Evolutionary conservation across 92 coral and sea anemone species (phyloP).

Genomic region (Montipora capitata): DNA sequence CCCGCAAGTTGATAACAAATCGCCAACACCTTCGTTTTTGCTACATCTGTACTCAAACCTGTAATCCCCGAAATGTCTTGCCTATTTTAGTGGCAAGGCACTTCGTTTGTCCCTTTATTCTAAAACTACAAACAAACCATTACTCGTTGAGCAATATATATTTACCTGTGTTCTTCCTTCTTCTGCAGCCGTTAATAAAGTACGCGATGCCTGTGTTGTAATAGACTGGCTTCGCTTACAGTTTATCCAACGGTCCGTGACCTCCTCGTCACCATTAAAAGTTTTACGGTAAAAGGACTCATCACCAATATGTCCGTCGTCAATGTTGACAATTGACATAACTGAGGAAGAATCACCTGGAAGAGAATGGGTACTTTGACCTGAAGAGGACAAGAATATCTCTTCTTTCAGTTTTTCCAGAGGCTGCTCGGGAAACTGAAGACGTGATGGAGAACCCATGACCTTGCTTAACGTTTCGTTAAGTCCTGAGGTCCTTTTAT

Average conservation of each 20-base stretch:
- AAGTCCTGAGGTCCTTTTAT: not conserved
- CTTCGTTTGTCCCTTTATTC: not conserved
- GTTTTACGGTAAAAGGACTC: not conserved
- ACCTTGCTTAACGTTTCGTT: constrained; percentile 21
- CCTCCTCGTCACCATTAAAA: constrained; percentile 13
- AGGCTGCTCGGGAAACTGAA: constrained; percentile 31
- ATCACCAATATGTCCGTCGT: not conserved
- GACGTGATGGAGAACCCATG: constrained; percentile 31
- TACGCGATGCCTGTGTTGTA: not conserved
- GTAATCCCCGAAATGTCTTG: too few relatives aligned
- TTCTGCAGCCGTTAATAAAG: not conserved
- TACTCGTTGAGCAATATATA: too few relatives aligned
- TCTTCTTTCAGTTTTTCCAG: constrained; percentile 38
- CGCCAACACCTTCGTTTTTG: too few relatives aligned
- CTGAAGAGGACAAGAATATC: not conserved
- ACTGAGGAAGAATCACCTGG: constrained; percentile 9
- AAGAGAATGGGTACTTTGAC: not conserved
- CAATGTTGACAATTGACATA: constrained; percentile 13
- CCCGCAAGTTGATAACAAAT: too few relatives aligned
- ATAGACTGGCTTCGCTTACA: constrained; percentile 14
- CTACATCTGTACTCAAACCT: too few relatives aligned
- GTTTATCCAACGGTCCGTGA: constrained; percentile 36
- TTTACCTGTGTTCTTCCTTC: not conserved
- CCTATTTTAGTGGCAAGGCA: not conserved
- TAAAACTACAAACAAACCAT: not conserved